These are phyloP conservation scores for Drosophila ambigua DNA, from an alignment of 1,140 invertebrate genomes.

Conservation along the genomic window DNA sequence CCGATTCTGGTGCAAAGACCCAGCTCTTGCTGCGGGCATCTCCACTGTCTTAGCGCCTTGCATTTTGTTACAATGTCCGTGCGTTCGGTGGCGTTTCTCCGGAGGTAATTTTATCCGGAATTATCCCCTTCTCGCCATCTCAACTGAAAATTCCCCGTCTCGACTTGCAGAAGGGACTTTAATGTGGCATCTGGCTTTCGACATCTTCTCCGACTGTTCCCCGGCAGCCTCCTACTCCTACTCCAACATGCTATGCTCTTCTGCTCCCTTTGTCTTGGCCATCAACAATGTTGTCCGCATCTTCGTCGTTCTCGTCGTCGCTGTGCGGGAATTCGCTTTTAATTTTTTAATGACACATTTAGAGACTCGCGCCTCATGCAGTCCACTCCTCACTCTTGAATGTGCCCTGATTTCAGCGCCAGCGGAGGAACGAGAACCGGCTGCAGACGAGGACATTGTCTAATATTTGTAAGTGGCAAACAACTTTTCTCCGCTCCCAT, in stretches of 20 bases:
- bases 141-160: background rate
- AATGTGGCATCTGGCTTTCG: slow-evolving; percentile 40
- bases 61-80: slow-evolving; percentile 11
- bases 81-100: background rate
- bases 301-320: slow-evolving; percentile 21
- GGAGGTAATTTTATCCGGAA: slow-evolving; percentile 15
- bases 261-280: slow-evolving; percentile 5
- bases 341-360: slow-evolving; percentile 77
- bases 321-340: slow-evolving; percentile 65
- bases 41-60: background rate
- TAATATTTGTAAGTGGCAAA: slow-evolving; percentile 59
- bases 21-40: background rate
- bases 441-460: slow-evolving; percentile 13
- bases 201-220: slow-evolving; percentile 16
- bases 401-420: slow-evolving; percentile 17
- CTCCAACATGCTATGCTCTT: no score
- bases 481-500: slow-evolving; percentile 3
- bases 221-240: no score
- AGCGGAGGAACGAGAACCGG: background rate
- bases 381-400: background rate
- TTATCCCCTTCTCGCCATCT: slow-evolving; percentile 6
- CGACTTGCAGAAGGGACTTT: slow-evolving; percentile 21
- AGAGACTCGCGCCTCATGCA: slow-evolving; percentile 18
- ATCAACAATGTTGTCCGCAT: slow-evolving; percentile 62
- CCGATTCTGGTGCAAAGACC: background rate